Evolutionary conservation across 1,140 invertebrate species (phyloP).

Genomic region (Drosophila auraria): DNA sequence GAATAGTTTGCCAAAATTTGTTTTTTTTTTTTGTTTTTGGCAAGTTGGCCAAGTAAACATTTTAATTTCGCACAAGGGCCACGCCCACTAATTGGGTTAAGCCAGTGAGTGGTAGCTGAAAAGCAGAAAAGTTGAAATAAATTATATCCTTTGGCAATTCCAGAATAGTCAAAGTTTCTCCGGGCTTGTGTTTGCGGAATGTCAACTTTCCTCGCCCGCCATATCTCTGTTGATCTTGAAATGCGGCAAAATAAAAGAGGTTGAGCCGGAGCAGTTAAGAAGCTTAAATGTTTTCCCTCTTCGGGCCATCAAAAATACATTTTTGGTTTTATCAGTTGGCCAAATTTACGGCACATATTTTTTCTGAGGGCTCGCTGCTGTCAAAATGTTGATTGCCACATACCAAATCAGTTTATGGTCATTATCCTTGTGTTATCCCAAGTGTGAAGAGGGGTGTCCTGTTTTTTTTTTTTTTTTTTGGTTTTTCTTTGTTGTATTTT

Average conservation of each 20-base stretch:
- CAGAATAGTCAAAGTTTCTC: constrained; percentile 37
- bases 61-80: constrained; percentile 53
- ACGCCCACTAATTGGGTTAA: constrained; percentile 67
- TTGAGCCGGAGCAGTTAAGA: constrained; percentile 18
- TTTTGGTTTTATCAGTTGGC: constrained; percentile 41
- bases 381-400: constrained; percentile 50
- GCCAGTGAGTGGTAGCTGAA: constrained; percentile 9
- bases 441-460: constrained; percentile 31
- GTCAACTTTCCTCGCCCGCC: constrained; percentile 53
- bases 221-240: constrained; percentile 46
- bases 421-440: constrained; percentile 84
- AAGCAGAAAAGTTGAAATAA: constrained; percentile 27
- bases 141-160: constrained; percentile 50
- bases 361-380: constrained; percentile 15
- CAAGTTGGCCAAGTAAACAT: constrained; percentile 60
- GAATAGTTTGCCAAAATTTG: constrained; percentile 14
- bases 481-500: constrained; percentile 18
- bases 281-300: constrained; percentile 14
- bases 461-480: not conserved
- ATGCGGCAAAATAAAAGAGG: constrained; percentile 30
- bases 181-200: constrained; percentile 42
- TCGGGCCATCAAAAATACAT: constrained; percentile 49
- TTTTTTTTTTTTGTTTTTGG: constrained; percentile 10
- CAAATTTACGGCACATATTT: constrained; percentile 19
- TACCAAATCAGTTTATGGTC: constrained; percentile 75